phyloP scores from a whole-genome alignment of 2,113 vertebrate genomes.

The Cacatua alba region DNA sequence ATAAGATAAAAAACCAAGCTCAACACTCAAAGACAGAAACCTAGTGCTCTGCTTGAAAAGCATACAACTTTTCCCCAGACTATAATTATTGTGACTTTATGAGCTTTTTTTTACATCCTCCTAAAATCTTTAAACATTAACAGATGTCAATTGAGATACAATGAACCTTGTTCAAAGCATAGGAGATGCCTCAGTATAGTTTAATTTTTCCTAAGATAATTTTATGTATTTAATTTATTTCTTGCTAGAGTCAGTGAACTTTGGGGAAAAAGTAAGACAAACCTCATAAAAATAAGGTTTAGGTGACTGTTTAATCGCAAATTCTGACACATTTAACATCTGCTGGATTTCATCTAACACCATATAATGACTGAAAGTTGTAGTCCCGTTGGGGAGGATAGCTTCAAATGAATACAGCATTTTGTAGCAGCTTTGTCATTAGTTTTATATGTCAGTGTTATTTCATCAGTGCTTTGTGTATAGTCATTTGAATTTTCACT shows the following conservation, averaged over 20 bases:
- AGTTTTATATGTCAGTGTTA: neutral
- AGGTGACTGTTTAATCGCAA: neutral
- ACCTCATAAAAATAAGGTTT: neutral
- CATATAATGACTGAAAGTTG: neutral
- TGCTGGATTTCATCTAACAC: neutral
- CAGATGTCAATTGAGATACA: neutral
- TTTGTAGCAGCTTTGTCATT: neutral
- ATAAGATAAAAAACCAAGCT: neutral
- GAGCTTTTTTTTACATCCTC: neutral
- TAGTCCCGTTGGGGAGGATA: neutral
- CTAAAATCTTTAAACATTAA: slow-evolving; percentile 18
- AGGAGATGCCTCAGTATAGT: neutral
- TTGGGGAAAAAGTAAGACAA: neutral
- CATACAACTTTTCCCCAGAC: slow-evolving; percentile 8
- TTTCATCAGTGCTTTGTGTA: neutral
- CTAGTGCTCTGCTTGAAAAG: slow-evolving; percentile 2
- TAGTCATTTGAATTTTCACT: neutral
- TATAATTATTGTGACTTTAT: slow-evolving; percentile 4
- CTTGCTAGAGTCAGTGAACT: neutral
- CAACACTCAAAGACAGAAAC: neutral
- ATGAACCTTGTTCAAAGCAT: neutral
- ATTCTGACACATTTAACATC: neutral
- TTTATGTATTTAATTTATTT: neutral
- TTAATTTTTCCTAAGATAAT: slow-evolving; percentile 13
- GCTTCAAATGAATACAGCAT: neutral